Evolutionary conservation across 2,113 vertebrate species (phyloP), one percentile per base, ranked within the genome.

Genomic region (Pongo abelii): DNA sequence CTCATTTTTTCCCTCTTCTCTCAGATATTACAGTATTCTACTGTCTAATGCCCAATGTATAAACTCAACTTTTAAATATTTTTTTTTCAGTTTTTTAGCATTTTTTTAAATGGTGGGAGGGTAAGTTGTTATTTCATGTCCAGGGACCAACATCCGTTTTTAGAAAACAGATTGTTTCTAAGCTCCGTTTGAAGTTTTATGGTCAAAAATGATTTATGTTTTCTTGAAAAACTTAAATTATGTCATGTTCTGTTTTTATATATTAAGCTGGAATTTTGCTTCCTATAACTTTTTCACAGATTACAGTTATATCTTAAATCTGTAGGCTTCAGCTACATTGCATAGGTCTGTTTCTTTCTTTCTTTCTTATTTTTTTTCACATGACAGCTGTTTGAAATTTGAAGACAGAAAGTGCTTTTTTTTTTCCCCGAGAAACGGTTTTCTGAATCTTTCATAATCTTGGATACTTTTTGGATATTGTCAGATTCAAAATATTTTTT

Each of bases 381-480:
- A 61, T 95, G 72, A 69, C 52, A 96, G 64, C 6, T 96, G 40
- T 77, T 97, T 93, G 91, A 91, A 93, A 95, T 55, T 93, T 93
- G 40, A 85, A 93, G 27, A 94, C 25, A 69, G 43, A 43, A 79
- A 61, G 30, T 80, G 52, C 23, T 91, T 92, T 64, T 64, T 46
- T 52, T 55, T 85, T 16, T 43, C 91, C 48, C 25, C 2, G 4
- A 93, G 83, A 72, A 74, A 89, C 48, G 1, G 8, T 48, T 88
- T 91, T 67, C 35, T 74, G 91, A 89, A 72, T 77, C 14, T 23
- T 81, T 69, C 16, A 69, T 70, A 92, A 59, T 70, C 48, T 70
- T 78, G 25, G 6, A 43, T 0, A 17, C 13, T 77, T 70, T 67
- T 89, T 80, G 35, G 25, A 46, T 88, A 84, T 59, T 80, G 25